phyloP scores from a whole-genome alignment of 2,113 vertebrate genomes.

The Callaeas wilsoni region DNA sequence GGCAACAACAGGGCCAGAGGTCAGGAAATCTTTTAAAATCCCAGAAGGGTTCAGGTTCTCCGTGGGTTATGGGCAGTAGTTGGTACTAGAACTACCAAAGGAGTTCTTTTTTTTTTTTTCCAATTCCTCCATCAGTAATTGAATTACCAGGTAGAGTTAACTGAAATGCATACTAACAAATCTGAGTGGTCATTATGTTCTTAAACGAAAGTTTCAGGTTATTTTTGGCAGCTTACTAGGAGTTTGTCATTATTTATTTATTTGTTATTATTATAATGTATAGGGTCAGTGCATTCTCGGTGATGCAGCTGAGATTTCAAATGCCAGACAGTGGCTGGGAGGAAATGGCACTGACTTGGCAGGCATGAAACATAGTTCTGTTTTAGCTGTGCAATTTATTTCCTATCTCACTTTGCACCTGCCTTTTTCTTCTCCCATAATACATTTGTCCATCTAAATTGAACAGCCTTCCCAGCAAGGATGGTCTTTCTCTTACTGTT shows the following conservation, averaged over 20 bases:
- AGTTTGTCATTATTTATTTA: not conserved
- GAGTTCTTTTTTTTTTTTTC: too few species aligned
- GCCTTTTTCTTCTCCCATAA: not conserved
- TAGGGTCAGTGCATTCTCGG: not conserved
- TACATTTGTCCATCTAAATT: conserved; percentile 18
- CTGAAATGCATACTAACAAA: not conserved
- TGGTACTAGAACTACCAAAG: too few species aligned
- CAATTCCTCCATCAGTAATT: too few species aligned
- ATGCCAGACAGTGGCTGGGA: not conserved
- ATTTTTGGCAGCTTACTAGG: not conserved
- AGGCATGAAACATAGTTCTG: not conserved
- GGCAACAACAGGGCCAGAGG: not conserved
- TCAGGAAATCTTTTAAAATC: not conserved
- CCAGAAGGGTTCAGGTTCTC: not conserved
- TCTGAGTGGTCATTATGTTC: not conserved
- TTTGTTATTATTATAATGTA: not conserved
- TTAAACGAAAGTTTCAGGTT: not conserved
- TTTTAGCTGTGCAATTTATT: conserved; percentile 14
- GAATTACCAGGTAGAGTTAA: not conserved
- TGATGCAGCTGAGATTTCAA: not conserved
- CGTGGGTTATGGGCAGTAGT: not conserved
- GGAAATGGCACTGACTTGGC: not conserved
- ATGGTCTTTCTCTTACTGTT: not conserved
- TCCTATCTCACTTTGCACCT: not conserved
- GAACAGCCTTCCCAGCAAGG: not conserved